phyloP scores from a whole-genome alignment of 2,113 vertebrate species.

The Otolemur garnettii region DNA sequence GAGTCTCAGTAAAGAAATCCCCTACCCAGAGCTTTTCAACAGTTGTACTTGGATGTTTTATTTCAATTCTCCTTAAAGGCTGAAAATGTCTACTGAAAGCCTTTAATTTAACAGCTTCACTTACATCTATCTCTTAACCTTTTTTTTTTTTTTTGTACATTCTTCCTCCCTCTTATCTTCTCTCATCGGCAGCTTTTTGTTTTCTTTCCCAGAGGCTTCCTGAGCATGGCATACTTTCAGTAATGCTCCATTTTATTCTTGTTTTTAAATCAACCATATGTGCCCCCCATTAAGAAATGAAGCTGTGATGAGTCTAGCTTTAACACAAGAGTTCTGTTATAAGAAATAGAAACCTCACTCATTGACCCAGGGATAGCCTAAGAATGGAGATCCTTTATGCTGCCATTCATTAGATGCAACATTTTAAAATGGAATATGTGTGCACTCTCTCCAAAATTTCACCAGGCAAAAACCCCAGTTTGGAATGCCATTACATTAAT shows the following conservation, averaged over 20 bases:
- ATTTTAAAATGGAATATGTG: slow-evolving; percentile 75
- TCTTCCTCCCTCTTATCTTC: slow-evolving; percentile 14
- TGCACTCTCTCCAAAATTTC: slow-evolving; percentile 72
- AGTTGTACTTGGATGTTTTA: slow-evolving; percentile 20
- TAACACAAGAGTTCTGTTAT: slow-evolving; percentile 77
- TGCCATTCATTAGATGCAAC: slow-evolving; percentile 78
- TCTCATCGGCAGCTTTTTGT: slow-evolving; percentile 44
- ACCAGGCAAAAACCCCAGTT: slow-evolving; percentile 82
- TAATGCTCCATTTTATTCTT: slow-evolving; percentile 71
- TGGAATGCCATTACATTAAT: slow-evolving; percentile 82
- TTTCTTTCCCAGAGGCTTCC: slow-evolving; percentile 58
- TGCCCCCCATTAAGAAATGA: slow-evolving; percentile 60
- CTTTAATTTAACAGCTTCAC: slow-evolving; percentile 11
- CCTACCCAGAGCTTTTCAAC: slow-evolving; percentile 3
- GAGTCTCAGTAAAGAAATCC: slow-evolving; percentile 22
- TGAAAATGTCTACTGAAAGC: slow-evolving; percentile 31
- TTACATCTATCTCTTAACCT: background rate
- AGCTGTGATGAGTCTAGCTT: slow-evolving; percentile 69
- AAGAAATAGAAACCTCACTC: slow-evolving; percentile 75
- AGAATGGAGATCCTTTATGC: slow-evolving; percentile 70
- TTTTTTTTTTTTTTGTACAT: background rate
- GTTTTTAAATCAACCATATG: slow-evolving; percentile 70
- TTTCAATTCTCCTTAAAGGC: slow-evolving; percentile 38
- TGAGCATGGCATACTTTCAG: slow-evolving; percentile 23
- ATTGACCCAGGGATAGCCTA: slow-evolving; percentile 42